Evolutionary conservation across 2,888 invertebrate genomes (phyloP).

Genomic region (Teinopalpus imperialis): DNA sequence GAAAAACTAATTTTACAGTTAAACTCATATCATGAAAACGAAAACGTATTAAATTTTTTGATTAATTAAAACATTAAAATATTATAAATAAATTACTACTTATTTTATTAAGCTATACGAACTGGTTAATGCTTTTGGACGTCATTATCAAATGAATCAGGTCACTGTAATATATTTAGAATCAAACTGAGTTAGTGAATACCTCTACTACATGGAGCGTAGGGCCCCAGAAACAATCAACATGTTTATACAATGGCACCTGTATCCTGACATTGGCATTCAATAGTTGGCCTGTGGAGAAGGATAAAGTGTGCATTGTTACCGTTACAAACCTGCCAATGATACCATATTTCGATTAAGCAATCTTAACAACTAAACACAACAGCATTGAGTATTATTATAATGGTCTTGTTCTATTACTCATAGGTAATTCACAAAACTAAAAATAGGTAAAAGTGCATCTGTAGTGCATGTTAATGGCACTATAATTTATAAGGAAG

Average conservation of each 20-base stretch:
- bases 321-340: conserved; percentile 5
- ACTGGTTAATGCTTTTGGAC: conserved; percentile 10
- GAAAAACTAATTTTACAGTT: too few species aligned
- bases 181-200: neutral
- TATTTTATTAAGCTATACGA: too few species aligned
- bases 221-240: conserved; percentile 12
- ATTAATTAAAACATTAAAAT: too few species aligned
- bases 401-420: conserved; percentile 4
- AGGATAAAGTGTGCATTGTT: conserved; percentile 16
- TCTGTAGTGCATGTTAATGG: conserved; percentile 18
- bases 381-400: conserved; percentile 25
- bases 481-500: conserved; percentile 27
- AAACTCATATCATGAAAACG: too few species aligned
- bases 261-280: conserved; percentile 6
- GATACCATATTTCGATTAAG: conserved; percentile 7
- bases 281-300: conserved; percentile 2
- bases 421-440: conserved; percentile 10
- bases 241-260: conserved; percentile 2
- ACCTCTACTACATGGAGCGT: neutral
- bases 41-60: too few species aligned
- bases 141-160: conserved; percentile 9
- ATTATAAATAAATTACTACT: too few species aligned
- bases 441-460: conserved; percentile 5
- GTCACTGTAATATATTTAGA: neutral
- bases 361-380: conserved; percentile 24